Evolutionary conservation across 2,113 vertebrate species (phyloP).

Genomic region (Eulemur rufifrons): DNA sequence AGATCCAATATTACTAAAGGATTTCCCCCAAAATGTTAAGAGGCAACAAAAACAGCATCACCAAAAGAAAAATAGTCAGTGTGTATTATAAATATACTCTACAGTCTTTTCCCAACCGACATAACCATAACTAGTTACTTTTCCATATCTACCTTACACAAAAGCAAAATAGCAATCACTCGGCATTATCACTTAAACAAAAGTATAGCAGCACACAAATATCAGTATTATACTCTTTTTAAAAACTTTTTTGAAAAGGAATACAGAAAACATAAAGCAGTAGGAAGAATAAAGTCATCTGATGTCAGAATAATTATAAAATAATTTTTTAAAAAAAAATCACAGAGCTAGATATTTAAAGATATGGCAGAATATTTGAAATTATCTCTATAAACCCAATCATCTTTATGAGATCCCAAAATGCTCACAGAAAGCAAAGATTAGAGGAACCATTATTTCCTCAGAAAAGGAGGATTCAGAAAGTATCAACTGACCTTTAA

Average conservation of each 20-base stretch:
- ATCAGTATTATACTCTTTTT: not conserved
- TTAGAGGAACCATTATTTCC: not conserved
- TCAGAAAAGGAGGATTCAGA: constrained; percentile 23
- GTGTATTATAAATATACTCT: not conserved
- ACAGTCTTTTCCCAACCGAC: not conserved
- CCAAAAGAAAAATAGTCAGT: not conserved
- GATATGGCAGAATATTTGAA: not conserved
- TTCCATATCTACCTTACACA: not conserved
- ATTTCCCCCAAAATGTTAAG: not conserved
- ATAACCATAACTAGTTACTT: not conserved
- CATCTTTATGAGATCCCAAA: constrained; percentile 24
- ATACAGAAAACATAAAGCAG: not conserved
- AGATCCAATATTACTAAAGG: not conserved
- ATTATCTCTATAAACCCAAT: not conserved
- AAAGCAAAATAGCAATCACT: not conserved
- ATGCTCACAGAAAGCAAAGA: constrained; percentile 6
- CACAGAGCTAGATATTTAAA: not conserved
- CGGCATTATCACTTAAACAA: constrained; percentile 19
- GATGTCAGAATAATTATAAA: constrained; percentile 17
- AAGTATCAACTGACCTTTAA: constrained; percentile 23
- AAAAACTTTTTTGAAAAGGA: not conserved
- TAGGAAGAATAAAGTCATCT: constrained; percentile 20
- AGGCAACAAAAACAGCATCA: not conserved
- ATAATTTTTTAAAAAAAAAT: not conserved
- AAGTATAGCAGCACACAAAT: not conserved